Conservation (phyloP, 2,113 vertebrate genomes). For the Ameiurus melas region DNA sequence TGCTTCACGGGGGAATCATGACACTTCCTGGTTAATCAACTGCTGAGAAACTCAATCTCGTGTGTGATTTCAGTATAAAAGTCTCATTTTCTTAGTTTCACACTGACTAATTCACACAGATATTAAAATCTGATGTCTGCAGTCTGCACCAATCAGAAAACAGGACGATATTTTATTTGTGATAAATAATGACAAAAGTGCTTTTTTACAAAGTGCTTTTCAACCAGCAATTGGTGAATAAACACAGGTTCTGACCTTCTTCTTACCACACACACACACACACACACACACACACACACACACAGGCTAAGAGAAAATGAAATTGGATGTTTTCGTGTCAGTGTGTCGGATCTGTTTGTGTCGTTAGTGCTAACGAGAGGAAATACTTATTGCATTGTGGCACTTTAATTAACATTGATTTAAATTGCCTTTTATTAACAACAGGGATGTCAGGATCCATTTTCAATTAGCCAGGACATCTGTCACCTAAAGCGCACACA, state of each 20-base stretch:
- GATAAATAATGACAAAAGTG: not conserved
- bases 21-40: not conserved
- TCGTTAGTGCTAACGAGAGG: slow-evolving; percentile 36
- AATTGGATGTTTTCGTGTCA: slow-evolving; percentile 16
- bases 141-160: not conserved
- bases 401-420: slow-evolving; percentile 57
- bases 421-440: slow-evolving; percentile 55
- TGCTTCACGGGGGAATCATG: too few species aligned
- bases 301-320: not conserved
- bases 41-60: not conserved
- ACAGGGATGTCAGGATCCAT: slow-evolving; percentile 49
- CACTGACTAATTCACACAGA: not conserved
- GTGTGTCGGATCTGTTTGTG: slow-evolving; percentile 37
- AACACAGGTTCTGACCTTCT: not conserved
- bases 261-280: slow-evolving; percentile 3
- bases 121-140: not conserved
- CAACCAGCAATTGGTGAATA: not conserved
- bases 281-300: not conserved
- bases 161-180: not conserved
- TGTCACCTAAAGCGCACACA: slow-evolving; percentile 25
- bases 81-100: not conserved
- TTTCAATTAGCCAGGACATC: slow-evolving; percentile 46
- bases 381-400: slow-evolving; percentile 50
- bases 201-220: not conserved
- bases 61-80: not conserved